These are phyloP conservation scores for Patella ulyssiponensis DNA, from an alignment of 2,888 invertebrate genomes.

Conservation along the genomic window DNA sequence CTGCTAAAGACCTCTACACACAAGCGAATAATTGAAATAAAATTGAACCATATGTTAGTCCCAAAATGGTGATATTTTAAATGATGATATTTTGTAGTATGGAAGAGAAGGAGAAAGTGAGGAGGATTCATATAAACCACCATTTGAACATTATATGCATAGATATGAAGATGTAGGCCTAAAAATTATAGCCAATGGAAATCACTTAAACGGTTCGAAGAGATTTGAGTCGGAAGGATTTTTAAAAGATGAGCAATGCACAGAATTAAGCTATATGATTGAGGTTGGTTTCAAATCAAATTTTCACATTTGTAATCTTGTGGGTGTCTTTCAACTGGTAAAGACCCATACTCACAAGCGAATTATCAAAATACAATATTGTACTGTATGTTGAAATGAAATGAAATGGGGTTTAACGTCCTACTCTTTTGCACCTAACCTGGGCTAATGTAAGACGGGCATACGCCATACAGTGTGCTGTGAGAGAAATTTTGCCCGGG, in stretches of 20 bases:
- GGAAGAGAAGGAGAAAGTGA: no score
- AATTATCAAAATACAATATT: background rate
- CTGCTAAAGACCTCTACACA: no score
- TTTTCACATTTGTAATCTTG: background rate
- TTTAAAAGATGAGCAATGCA: conserved; percentile 62
- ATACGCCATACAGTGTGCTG: no score
- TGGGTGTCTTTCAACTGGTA: background rate
- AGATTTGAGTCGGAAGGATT: conserved; percentile 64
- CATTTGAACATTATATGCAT: conserved; percentile 32
- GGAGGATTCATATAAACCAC: background rate
- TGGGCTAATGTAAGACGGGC: no score
- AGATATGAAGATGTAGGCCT: conserved; percentile 47
- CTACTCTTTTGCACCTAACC: no score
- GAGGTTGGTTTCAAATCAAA: conserved; percentile 53
- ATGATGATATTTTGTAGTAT: no score
- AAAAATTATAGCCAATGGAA: conserved; percentile 34
- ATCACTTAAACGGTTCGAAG: conserved; percentile 47
- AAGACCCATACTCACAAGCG: no score
- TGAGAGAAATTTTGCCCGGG: no score
- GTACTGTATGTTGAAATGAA: background rate
- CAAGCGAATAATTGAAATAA: no score
- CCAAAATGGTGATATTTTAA: no score
- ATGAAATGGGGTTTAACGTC: no score
- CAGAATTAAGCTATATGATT: conserved; percentile 56
- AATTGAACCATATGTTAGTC: no score